Evolutionary conservation across 2,797 vertebrate genomes (phyloP), one percentile per base, ranked within the genome.

Genomic region (Pyrocephalus nanus): DNA sequence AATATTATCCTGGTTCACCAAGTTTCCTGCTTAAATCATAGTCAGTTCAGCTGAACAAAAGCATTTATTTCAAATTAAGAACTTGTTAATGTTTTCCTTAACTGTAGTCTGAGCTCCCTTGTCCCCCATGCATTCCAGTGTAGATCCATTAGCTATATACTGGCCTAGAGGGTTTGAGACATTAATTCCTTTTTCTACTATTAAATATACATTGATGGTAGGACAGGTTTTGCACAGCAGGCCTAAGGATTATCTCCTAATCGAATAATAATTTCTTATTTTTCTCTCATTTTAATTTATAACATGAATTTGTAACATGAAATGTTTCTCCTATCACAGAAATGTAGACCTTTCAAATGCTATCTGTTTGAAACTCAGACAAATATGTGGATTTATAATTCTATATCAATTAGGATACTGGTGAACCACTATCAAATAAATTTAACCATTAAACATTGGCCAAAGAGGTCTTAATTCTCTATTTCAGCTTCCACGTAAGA

Each of bases 41-140:
- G 9, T 38, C n/a, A 50, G 4, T 72, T 69, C 16, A 74, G 48
- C 27, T 53, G 15, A 95, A 77, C 5, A 47, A 58, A 85, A 64
- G 2, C 2, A 5, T 50, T 65, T 61, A 19, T 86, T 79, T 88
- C 36, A 67, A 76, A 74, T 71, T 15, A 60, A 13, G 12, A 61
- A 45, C 11, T 5, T 58, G 6, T 25, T 70, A 54, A 16, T 34
- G 10, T 57, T 87, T 78, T 87, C 3, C 11, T 54, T 40, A 75
- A 20, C 9, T 58, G 12, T 9, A 85, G 15, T n/a, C 26, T 58
- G 36, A 62, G 5, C 14, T 57, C 4, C 12, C 47, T 25, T 47
- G 9, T 1, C 5, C 3, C 2, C 4, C 2, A 9, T 11, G 15
- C 8, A 27, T 75, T 87, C 14, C 19, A 43, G 17, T 32, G 18